Conservation (phyloP, 2,113 vertebrate genomes). For the Ascaphus truei region DNA sequence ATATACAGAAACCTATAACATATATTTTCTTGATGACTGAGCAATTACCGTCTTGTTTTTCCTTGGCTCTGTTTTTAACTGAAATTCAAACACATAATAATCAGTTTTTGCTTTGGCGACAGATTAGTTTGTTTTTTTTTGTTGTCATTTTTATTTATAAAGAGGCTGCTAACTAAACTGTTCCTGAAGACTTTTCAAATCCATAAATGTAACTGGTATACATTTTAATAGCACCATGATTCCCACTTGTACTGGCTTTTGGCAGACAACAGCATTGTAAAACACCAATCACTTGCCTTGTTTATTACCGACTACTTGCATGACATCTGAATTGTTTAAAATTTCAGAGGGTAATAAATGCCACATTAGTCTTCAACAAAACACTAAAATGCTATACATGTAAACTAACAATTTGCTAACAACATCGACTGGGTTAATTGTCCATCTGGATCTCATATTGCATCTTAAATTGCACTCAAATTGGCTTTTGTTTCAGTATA, state of each 20-base stretch:
- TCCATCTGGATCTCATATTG: background rate
- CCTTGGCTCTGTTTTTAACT: no score
- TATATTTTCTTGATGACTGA: no score
- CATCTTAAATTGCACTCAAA: background rate
- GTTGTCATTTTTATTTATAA: background rate
- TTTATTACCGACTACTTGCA: background rate
- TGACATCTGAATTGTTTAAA: background rate
- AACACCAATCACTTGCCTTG: background rate
- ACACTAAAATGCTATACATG: background rate
- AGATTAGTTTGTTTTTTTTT: no score
- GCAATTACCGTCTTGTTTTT: no score
- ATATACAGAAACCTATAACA: no score
- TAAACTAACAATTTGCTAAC: background rate
- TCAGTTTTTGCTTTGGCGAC: no score
- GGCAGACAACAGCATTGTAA: background rate
- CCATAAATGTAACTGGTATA: background rate
- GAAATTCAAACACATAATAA: no score
- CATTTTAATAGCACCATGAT: background rate
- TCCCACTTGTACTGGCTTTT: background rate
- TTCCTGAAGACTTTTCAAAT: background rate
- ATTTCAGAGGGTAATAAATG: background rate
- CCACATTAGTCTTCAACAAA: background rate
- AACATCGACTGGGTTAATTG: background rate
- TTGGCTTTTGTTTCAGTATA: background rate
- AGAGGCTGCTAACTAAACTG: fast-evolving